Conservation (phyloP, 2,797 vertebrate species). For the Nannoperca australis region DNA sequence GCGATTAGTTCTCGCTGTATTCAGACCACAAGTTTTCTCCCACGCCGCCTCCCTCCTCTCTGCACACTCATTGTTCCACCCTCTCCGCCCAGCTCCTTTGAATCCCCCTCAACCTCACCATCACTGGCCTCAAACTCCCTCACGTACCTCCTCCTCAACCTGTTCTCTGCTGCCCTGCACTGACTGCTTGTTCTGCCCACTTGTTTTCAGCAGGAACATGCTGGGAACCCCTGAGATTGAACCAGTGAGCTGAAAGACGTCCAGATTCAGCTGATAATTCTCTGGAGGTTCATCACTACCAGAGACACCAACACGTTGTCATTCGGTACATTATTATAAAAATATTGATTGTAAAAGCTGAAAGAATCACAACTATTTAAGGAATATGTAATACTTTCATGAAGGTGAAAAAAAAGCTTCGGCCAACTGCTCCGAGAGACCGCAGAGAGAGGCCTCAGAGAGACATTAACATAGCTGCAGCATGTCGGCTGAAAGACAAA, state of each 20-base stretch:
- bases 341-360: neutral
- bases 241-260: neutral
- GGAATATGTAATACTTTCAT: neutral
- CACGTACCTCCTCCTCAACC: constrained; percentile 20
- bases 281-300: too few species aligned
- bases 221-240: too few species aligned
- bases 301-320: neutral
- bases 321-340: neutral
- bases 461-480: constrained; percentile 69
- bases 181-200: neutral
- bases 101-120: constrained; percentile 39
- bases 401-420: constrained; percentile 7
- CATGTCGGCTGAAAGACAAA: constrained; percentile 76
- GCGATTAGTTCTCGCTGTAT: constrained; percentile 16
- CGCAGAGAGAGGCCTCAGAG: constrained; percentile 26
- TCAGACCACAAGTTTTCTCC: constrained; percentile 34
- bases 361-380: neutral
- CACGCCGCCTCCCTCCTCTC: constrained; percentile 38
- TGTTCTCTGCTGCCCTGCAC: constrained; percentile 9
- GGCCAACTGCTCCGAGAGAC: constrained; percentile 14
- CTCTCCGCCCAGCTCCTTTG: constrained; percentile 43
- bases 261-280: too few species aligned
- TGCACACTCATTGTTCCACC: constrained; percentile 50
- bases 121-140: constrained; percentile 28
- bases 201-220: neutral